Evolutionary conservation across 2,113 vertebrate genomes (phyloP).

Genomic region (Entelurus aequoreus): DNA sequence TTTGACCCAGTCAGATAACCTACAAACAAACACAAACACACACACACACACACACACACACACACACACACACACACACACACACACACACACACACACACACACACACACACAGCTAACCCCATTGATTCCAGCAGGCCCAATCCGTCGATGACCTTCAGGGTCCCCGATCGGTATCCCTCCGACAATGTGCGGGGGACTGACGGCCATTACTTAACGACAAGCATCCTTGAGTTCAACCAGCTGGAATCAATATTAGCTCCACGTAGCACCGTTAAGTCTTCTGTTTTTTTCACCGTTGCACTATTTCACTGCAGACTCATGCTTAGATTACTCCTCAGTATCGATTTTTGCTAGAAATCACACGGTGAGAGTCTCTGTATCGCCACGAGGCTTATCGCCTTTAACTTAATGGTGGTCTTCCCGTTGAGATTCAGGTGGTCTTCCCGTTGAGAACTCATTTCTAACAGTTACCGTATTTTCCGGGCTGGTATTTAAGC

Average conservation of each 20-base stretch:
- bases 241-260: slow-evolving; percentile 33
- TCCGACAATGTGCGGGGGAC: slow-evolving; percentile 14
- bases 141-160: slow-evolving; percentile 7
- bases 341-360: slow-evolving; percentile 20
- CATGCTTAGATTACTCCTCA: slow-evolving; percentile 9
- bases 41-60: background rate
- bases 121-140: slow-evolving; percentile 15
- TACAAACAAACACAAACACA: slow-evolving; percentile 5
- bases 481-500: too few relatives aligned
- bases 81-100: background rate
- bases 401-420: background rate
- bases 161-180: slow-evolving; percentile 12
- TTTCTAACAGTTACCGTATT: too few relatives aligned
- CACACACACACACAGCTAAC: background rate
- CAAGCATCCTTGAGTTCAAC: slow-evolving; percentile 16
- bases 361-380: background rate
- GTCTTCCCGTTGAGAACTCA: too few relatives aligned
- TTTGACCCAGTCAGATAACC: background rate
- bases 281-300: slow-evolving; percentile 2
- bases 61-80: background rate
- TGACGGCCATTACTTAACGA: slow-evolving; percentile 14
- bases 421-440: too few relatives aligned
- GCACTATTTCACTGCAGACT: slow-evolving; percentile 13
- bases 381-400: background rate
- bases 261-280: slow-evolving; percentile 16